Percentiles rank a stretch among this genome's conserved stretches.
These are phyloP conservation scores for Phylloscopus collybita DNA, from an alignment of 2,797 vertebrate genomes.

Conservation along the genomic window DNA sequence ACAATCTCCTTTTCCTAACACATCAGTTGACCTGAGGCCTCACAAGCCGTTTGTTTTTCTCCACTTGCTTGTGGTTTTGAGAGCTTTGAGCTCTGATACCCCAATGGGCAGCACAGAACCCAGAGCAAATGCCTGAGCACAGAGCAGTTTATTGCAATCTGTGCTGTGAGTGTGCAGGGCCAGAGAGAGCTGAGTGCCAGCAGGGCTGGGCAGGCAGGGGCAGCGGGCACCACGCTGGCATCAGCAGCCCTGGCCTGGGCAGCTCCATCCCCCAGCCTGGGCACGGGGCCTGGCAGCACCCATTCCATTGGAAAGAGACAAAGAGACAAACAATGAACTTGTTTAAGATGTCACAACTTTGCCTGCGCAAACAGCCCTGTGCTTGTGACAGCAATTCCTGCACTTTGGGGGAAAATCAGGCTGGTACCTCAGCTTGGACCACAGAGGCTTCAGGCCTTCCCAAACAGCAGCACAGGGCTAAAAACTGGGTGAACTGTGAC, in stretches of 20 bases:
- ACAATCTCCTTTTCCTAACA: neutral
- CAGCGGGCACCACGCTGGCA: neutral
- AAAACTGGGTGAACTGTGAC: neutral
- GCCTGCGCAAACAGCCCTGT: neutral
- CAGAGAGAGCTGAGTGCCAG: neutral
- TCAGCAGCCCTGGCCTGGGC: neutral
- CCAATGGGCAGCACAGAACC: neutral
- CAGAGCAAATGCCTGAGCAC: neutral
- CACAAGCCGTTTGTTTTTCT: neutral
- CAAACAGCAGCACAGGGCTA: neutral
- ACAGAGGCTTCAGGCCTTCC: neutral
- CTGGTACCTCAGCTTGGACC: neutral
- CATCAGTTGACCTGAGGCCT: neutral
- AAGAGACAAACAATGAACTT: neutral
- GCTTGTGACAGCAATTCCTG: neutral
- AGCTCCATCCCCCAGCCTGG: neutral
- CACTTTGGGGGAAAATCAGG: neutral
- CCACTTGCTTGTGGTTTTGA: neutral
- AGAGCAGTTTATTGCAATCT: neutral
- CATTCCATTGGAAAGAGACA: neutral
- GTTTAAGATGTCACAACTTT: neutral
- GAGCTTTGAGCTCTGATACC: neutral
- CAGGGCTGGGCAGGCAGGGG: neutral
- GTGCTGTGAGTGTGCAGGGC: neutral
- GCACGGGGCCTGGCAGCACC: neutral